Conservation (phyloP, 2,797 vertebrate species). For the Neoniphon sammara region DNA sequence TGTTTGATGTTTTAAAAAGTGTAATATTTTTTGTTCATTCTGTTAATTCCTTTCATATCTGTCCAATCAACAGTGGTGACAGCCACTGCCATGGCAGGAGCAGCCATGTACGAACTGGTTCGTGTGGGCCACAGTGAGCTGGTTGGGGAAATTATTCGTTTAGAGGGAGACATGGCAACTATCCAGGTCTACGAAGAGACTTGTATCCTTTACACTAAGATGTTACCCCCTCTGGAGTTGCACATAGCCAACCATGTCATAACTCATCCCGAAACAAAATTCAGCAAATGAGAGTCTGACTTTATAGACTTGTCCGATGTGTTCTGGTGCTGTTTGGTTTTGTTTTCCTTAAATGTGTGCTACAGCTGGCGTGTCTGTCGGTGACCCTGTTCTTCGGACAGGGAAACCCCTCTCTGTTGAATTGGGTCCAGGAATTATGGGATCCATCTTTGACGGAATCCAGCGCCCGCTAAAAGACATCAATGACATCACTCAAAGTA, state of each 20-base stretch:
- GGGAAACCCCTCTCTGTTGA: slow-evolving; percentile 98
- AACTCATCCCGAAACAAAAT: background rate
- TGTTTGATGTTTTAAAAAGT: no score
- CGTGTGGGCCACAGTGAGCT: slow-evolving; percentile 97
- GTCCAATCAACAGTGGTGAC: slow-evolving; percentile 88
- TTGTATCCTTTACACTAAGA: slow-evolving; percentile 89
- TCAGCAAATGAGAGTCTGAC: background rate
- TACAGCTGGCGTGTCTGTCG: slow-evolving; percentile 95
- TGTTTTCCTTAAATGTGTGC: slow-evolving; percentile 81
- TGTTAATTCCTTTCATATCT: background rate
- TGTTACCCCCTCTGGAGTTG: no score
- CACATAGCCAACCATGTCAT: background rate
- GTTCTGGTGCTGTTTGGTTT: background rate
- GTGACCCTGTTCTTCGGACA: slow-evolving; percentile 96
- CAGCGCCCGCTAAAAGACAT: slow-evolving; percentile 97
- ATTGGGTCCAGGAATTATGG: slow-evolving; percentile 97
- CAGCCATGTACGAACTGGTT: slow-evolving; percentile 98
- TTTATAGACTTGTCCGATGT: background rate
- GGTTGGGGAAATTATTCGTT: slow-evolving; percentile 97
- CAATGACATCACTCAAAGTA: slow-evolving; percentile 92
- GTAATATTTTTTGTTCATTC: background rate
- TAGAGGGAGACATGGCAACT: slow-evolving; percentile 98
- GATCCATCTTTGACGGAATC: slow-evolving; percentile 99
- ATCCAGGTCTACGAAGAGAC: slow-evolving; percentile 99
- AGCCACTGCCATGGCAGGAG: slow-evolving; percentile 94